phyloP scores from a whole-genome alignment of 2,888 invertebrate genomes.

The Catocala fraxini region DNA sequence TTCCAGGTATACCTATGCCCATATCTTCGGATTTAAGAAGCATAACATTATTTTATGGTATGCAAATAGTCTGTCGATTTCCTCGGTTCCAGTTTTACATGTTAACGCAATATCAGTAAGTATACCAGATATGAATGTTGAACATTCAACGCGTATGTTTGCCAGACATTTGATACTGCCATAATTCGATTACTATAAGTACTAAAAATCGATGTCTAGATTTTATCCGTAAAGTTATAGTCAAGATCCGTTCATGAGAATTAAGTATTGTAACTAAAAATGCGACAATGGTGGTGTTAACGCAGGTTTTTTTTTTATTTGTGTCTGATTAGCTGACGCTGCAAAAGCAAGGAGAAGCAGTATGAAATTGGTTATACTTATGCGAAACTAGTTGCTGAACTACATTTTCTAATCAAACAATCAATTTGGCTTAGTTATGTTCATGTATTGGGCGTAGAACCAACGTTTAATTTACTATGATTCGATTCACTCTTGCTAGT shows the following conservation, averaged over 20 bases:
- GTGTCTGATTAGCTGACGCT: not conserved
- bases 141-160: not conserved
- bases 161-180: slow-evolving; percentile 27
- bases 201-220: slow-evolving; percentile 20
- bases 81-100: too few species aligned
- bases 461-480: not conserved
- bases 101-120: not conserved
- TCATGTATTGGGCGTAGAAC: not conserved
- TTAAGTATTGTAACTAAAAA: not conserved
- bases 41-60: too few species aligned
- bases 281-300: not conserved
- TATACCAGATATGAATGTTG: not conserved
- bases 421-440: slow-evolving; percentile 1
- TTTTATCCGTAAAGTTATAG: slow-evolving; percentile 28
- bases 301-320: too few species aligned
- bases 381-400: too few species aligned
- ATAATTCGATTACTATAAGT: slow-evolving; percentile 17
- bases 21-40: too few species aligned
- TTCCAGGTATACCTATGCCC: too few species aligned
- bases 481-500: not conserved
- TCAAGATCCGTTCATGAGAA: slow-evolving; percentile 19
- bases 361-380: not conserved
- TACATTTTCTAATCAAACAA: not conserved
- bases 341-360: slow-evolving; percentile 1
- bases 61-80: too few species aligned